A percentile compares a stretch with the other conserved stretches of the same genome.
These are phyloP conservation scores for Clarias pachynema DNA, from an alignment of 2,797 vertebrate genomes.

Conservation along the genomic window DNA sequence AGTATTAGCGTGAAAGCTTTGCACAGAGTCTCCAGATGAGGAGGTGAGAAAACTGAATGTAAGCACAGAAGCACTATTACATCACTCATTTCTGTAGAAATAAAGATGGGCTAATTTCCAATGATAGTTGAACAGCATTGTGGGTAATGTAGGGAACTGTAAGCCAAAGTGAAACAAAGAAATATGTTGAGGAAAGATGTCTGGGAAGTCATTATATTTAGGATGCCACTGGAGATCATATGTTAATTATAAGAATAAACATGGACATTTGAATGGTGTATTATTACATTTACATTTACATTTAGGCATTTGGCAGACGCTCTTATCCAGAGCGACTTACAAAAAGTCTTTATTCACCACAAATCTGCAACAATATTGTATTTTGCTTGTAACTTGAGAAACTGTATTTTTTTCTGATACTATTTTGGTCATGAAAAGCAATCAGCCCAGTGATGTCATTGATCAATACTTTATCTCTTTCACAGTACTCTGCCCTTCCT, in stretches of 20 bases:
- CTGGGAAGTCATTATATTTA: not conserved
- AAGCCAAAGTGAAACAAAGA: not conserved
- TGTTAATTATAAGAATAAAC: not conserved
- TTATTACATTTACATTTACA: too few species aligned
- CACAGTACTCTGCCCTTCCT: slow-evolving; percentile 94
- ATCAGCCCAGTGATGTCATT: not conserved
- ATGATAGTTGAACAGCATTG: not conserved
- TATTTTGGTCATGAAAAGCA: not conserved
- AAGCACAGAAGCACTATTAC: not conserved
- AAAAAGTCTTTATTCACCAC: too few species aligned
- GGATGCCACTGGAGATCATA: not conserved
- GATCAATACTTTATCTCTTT: slow-evolving; percentile 43
- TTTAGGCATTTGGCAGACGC: too few species aligned
- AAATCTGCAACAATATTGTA: too few species aligned
- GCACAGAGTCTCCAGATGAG: not conserved
- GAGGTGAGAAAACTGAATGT: not conserved
- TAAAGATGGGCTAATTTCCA: not conserved
- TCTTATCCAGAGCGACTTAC: too few species aligned
- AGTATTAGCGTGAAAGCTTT: not conserved
- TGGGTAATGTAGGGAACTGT: not conserved
- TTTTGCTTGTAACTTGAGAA: not conserved
- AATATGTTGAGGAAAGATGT: not conserved
- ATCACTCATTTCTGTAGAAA: not conserved
- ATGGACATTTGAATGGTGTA: not conserved
- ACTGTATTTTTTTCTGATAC: not conserved